Evolutionary conservation across 2,797 vertebrate genomes (phyloP).

Genomic region (Gastrophryne carolinensis): DNA sequence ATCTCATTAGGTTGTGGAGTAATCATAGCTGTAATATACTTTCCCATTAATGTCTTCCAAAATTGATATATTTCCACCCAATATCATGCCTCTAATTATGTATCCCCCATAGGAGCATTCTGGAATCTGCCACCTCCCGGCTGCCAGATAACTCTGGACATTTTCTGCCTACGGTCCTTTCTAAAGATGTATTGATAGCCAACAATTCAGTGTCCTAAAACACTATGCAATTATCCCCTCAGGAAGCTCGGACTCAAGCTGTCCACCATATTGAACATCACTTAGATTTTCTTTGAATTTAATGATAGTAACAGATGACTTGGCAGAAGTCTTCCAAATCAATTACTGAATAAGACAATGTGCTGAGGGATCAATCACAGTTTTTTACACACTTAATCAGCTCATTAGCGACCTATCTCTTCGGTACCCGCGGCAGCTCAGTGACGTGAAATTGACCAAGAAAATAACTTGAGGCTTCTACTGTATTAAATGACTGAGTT

Average conservation of each 20-base stretch:
- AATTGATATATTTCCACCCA: too few relatives aligned
- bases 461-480: too few relatives aligned
- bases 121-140: background rate
- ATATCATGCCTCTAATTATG: too few relatives aligned
- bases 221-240: conserved; percentile 1
- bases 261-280: background rate
- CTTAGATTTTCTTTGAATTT: background rate
- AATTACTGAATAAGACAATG: conserved; percentile 1
- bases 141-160: background rate
- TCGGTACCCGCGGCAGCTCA: too few relatives aligned
- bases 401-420: background rate
- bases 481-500: too few relatives aligned
- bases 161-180: background rate
- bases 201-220: background rate
- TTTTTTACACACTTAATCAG: background rate
- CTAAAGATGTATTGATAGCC: background rate
- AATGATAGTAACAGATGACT: background rate
- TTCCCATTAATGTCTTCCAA: too few relatives aligned
- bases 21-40: too few relatives aligned
- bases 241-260: background rate
- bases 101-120: too few relatives aligned
- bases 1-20: too few relatives aligned
- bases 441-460: too few relatives aligned
- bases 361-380: background rate
- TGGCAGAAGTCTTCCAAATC: conserved; percentile 1